phyloP scores from a whole-genome alignment of 2,113 vertebrate genomes.

The Pelobates fuscus region DNA sequence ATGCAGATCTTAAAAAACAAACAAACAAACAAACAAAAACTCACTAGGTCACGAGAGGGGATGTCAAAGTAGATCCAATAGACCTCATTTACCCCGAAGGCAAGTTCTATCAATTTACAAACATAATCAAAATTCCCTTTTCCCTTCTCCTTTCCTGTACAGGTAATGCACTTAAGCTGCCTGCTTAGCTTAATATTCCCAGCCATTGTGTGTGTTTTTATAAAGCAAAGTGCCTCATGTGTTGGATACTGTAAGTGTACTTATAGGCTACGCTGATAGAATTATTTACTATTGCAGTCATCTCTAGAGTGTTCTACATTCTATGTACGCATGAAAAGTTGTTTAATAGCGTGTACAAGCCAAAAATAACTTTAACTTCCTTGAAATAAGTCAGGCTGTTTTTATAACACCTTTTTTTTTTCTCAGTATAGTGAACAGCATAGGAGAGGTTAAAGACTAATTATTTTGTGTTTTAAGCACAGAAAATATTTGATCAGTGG shows the following conservation, averaged over 20 bases:
- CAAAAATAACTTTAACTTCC: conserved; percentile 33
- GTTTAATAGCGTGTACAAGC: conserved; percentile 33
- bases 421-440: neutral
- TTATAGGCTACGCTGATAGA: conserved; percentile 32
- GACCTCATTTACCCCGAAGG: conserved; percentile 52
- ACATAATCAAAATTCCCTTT: conserved; percentile 48
- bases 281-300: conserved; percentile 34
- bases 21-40: neutral
- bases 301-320: conserved; percentile 37
- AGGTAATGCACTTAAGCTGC: conserved; percentile 49
- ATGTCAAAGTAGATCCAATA: conserved; percentile 40
- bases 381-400: conserved; percentile 20
- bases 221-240: neutral
- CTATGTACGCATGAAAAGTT: conserved; percentile 31
- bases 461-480: too few species aligned
- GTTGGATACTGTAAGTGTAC: conserved; percentile 47
- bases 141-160: conserved; percentile 39
- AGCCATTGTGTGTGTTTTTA: conserved; percentile 24
- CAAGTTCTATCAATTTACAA: conserved; percentile 53
- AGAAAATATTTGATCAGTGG: too few species aligned
- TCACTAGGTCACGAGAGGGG: conserved; percentile 22
- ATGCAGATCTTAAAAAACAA: too few species aligned
- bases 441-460: too few species aligned
- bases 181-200: conserved; percentile 31
- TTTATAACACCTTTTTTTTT: conserved; percentile 8